Conservation (phyloP, 2,888 invertebrate species). For the Drosophila greeni region DNA sequence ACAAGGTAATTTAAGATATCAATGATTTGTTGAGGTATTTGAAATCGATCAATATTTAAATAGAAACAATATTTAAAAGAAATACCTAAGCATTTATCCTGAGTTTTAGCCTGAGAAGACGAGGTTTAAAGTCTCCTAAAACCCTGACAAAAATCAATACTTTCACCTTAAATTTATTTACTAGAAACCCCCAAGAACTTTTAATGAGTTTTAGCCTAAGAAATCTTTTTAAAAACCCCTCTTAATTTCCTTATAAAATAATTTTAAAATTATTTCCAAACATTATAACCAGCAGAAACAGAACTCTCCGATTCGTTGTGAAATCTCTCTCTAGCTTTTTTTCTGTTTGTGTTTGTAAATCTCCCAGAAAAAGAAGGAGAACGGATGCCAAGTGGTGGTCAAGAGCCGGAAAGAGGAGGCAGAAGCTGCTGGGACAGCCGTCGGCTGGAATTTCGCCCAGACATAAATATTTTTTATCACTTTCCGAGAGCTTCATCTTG, state of each 20-base stretch:
- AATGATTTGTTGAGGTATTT: neutral
- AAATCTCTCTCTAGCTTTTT: neutral
- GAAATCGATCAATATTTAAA: neutral
- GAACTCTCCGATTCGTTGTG: neutral
- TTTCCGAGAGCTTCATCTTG: constrained; percentile 41
- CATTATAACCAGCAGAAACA: too few species aligned
- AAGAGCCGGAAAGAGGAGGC: neutral
- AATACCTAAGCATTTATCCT: too few species aligned
- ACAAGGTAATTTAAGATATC: neutral
- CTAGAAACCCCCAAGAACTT: neutral
- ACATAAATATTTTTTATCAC: constrained; percentile 74
- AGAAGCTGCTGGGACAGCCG: constrained; percentile 21
- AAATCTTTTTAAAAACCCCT: neutral
- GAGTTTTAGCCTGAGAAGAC: too few species aligned
- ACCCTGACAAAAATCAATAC: neutral
- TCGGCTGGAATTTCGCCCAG: constrained; percentile 61
- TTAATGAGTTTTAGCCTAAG: neutral
- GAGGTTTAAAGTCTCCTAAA: too few species aligned
- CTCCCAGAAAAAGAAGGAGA: too few species aligned
- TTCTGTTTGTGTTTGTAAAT: constrained; percentile 12
- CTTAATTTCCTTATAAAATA: neutral
- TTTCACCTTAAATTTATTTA: neutral
- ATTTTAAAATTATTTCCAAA: neutral
- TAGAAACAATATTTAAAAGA: too few species aligned
- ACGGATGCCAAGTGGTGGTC: constrained; percentile 17